Percentiles rank a stretch among this genome's conserved stretches.
Conservation (phyloP, 2,113 vertebrate species). For the Ancistrus triradiatus region DNA sequence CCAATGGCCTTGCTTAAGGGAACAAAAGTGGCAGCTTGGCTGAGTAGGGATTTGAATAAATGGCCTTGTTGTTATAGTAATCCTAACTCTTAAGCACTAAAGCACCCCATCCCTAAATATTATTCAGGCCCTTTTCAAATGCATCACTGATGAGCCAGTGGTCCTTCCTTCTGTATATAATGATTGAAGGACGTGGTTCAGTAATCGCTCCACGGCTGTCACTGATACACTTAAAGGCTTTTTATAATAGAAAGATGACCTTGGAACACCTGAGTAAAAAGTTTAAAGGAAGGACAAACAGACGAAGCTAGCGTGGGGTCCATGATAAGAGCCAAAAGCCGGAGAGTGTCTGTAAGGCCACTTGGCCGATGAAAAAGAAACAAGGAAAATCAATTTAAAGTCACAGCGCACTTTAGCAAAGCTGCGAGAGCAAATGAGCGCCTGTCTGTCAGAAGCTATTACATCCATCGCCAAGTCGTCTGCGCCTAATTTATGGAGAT, state of each 20-base stretch:
- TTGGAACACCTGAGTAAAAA: too few relatives aligned
- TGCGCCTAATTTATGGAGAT: slow-evolving; percentile 49
- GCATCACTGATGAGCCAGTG: too few relatives aligned
- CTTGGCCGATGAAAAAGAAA: slow-evolving; percentile 18
- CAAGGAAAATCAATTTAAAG: slow-evolving; percentile 49
- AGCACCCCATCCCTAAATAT: too few relatives aligned
- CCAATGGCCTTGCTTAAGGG: too few relatives aligned
- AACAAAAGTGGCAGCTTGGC: too few relatives aligned
- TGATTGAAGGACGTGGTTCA: background rate
- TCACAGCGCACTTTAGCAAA: slow-evolving; percentile 35
- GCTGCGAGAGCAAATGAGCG: slow-evolving; percentile 31
- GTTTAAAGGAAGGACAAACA: background rate
- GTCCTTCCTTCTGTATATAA: too few relatives aligned
- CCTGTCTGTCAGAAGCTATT: slow-evolving; percentile 45
- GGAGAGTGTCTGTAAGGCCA: background rate
- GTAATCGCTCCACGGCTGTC: background rate
- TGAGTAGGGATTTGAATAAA: too few relatives aligned
- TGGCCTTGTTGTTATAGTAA: too few relatives aligned
- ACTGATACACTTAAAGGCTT: too few relatives aligned
- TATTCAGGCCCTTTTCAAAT: too few relatives aligned
- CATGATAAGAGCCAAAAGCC: background rate
- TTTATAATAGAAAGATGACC: too few relatives aligned
- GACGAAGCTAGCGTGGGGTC: slow-evolving; percentile 2
- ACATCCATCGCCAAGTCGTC: slow-evolving; percentile 37
- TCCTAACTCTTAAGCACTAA: too few relatives aligned